These are phyloP conservation scores for Lasioglossum morio DNA, from an alignment of 2,888 invertebrate species.

Conservation along the genomic window DNA sequence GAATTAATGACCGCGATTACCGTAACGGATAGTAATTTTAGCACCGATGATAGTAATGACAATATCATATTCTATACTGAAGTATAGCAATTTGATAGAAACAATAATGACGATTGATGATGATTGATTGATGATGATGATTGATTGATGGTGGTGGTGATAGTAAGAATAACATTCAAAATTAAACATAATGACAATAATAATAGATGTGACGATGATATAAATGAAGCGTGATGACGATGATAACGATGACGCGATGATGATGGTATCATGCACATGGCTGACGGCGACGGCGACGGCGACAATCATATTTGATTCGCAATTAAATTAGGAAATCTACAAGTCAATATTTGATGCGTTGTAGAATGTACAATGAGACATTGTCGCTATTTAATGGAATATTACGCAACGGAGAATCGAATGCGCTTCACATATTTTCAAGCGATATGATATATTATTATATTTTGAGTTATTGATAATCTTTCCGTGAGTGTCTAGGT, in stretches of 20 bases:
- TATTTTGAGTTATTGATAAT: slow-evolving; percentile 71
- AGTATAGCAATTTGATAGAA: slow-evolving; percentile 4
- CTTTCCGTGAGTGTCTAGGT: slow-evolving; percentile 70
- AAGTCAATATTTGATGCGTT: slow-evolving; percentile 71
- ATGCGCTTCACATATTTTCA: slow-evolving; percentile 70
- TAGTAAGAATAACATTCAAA: slow-evolving; percentile 44
- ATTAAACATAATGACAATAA: slow-evolving; percentile 50
- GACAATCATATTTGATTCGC: slow-evolving; percentile 76
- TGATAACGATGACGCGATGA: background rate
- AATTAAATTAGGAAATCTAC: slow-evolving; percentile 81
- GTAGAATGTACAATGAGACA: slow-evolving; percentile 60
- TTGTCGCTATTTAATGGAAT: slow-evolving; percentile 64
- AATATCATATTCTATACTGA: background rate
- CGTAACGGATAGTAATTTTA: slow-evolving; percentile 34
- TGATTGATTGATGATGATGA: background rate
- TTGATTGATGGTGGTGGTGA: background rate
- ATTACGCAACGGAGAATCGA: slow-evolving; percentile 61
- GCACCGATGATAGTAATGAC: slow-evolving; percentile 19
- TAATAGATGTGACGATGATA: slow-evolving; percentile 61
- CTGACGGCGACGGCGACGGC: slow-evolving; percentile 61
- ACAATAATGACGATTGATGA: background rate
- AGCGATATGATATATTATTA: slow-evolving; percentile 71
- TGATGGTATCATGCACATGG: slow-evolving; percentile 8
- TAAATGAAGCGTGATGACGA: slow-evolving; percentile 9
- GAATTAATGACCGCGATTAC: slow-evolving; percentile 24